Evolutionary conservation across 2,888 invertebrate genomes (phyloP).

Genomic region (Athetis lepigone): DNA sequence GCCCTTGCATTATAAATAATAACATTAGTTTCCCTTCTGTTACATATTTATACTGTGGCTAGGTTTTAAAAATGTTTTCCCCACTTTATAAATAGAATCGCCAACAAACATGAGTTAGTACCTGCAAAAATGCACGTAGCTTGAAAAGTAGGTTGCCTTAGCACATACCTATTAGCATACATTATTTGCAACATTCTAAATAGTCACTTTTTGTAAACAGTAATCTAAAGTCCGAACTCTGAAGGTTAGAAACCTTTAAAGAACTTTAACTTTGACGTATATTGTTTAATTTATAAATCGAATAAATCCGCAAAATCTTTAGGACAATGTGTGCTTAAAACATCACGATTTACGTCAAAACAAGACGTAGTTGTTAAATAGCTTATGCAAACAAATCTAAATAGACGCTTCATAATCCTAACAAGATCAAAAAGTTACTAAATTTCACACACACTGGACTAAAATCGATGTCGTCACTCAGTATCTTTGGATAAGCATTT

Average conservation of each 20-base stretch:
- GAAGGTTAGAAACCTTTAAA: neutral
- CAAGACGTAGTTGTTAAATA: neutral
- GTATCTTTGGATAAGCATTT: neutral
- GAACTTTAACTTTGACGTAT: neutral
- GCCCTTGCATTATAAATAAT: too few relatives aligned
- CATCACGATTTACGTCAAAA: neutral
- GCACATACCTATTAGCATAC: constrained; percentile 6
- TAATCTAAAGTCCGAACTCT: neutral
- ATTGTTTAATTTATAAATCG: too few relatives aligned
- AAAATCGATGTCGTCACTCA: too few relatives aligned
- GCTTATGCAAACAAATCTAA: neutral
- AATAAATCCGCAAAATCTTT: neutral
- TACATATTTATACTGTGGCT: too few relatives aligned
- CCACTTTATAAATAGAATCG: too few relatives aligned
- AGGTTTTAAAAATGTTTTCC: too few relatives aligned
- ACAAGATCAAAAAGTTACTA: neutral
- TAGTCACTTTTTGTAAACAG: constrained; percentile 7
- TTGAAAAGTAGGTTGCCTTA: constrained; percentile 9
- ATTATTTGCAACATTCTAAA: constrained; percentile 20
- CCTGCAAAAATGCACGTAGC: neutral
- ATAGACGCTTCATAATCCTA: neutral
- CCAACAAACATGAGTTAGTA: neutral
- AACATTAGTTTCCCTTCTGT: too few relatives aligned
- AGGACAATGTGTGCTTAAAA: neutral
- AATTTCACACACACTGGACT: too few relatives aligned